These are phyloP conservation scores for Ochropleura plecta DNA, from an alignment of 2,888 invertebrate species.

Conservation along the genomic window DNA sequence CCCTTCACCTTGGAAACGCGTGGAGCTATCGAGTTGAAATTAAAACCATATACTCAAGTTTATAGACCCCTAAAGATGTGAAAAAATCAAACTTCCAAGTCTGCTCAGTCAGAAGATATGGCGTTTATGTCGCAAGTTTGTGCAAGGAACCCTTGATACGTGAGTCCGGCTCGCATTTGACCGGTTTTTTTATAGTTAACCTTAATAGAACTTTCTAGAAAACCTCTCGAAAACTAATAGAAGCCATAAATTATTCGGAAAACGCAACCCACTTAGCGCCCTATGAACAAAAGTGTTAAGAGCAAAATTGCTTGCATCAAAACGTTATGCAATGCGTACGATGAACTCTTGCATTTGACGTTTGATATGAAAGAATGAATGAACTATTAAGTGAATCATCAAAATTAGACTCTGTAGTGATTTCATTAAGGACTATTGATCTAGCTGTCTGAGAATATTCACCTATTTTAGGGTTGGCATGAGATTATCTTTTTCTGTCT, in stretches of 20 bases:
- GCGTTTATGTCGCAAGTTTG: too few relatives aligned
- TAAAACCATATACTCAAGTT: too few relatives aligned
- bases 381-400: conserved; percentile 38
- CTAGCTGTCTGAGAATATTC: conserved; percentile 43
- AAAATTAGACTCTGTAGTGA: conserved; percentile 40
- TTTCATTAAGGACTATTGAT: conserved; percentile 22
- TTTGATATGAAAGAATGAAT: conserved; percentile 35
- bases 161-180: too few relatives aligned
- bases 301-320: conserved; percentile 20
- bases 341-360: conserved; percentile 38
- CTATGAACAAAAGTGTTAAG: fast-evolving
- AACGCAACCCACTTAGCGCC: neutral
- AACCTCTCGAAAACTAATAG: conserved; percentile 3
- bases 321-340: conserved; percentile 24
- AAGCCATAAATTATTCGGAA: conserved; percentile 1
- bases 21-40: too few relatives aligned
- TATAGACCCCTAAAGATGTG: too few relatives aligned
- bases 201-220: conserved; percentile 7
- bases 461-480: conserved; percentile 44
- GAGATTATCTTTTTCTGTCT: neutral
- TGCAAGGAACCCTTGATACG: too few relatives aligned
- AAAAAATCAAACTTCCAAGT: too few relatives aligned
- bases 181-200: neutral
- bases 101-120: too few relatives aligned
- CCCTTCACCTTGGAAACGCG: too few relatives aligned